These are phyloP conservation scores for Limnothrissa miodon DNA, from an alignment of 2,113 vertebrate genomes.

Conservation along the genomic window DNA sequence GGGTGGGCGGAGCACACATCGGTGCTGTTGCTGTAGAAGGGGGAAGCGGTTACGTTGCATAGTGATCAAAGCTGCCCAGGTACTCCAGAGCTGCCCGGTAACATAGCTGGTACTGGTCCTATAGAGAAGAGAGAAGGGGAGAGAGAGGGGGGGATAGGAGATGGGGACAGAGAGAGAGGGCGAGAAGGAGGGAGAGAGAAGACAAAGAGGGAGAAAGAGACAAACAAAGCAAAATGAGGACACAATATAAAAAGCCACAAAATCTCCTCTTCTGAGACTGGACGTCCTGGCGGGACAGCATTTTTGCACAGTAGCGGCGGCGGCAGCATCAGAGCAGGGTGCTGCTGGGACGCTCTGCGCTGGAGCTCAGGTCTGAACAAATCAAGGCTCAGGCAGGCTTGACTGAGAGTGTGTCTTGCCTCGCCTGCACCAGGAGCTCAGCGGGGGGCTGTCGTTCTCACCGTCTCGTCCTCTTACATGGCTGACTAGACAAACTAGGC, in stretches of 20 bases:
- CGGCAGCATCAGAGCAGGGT: neutral
- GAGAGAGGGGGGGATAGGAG: neutral
- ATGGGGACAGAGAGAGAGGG: neutral
- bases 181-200: neutral
- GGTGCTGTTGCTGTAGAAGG: constrained; percentile 46
- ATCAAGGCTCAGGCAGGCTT: neutral
- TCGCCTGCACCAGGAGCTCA: neutral
- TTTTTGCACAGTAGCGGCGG: neutral
- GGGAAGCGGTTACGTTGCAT: constrained; percentile 90
- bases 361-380: neutral
- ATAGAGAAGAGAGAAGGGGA: constrained; percentile 27
- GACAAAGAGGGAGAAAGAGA: neutral
- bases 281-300: neutral
- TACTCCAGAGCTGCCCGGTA: constrained; percentile 96
- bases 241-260: neutral
- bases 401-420: neutral
- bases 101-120: constrained; percentile 99
- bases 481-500: neutral
- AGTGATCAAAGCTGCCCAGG: constrained; percentile 98
- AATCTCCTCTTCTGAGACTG: neutral
- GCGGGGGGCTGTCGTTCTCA: neutral
- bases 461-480: neutral
- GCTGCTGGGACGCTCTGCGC: neutral
- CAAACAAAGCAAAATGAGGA: neutral
- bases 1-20: neutral